Evolutionary conservation across 2,797 vertebrate genomes (phyloP), one percentile per base, ranked within the genome.

Genomic region (Carapus acus): DNA sequence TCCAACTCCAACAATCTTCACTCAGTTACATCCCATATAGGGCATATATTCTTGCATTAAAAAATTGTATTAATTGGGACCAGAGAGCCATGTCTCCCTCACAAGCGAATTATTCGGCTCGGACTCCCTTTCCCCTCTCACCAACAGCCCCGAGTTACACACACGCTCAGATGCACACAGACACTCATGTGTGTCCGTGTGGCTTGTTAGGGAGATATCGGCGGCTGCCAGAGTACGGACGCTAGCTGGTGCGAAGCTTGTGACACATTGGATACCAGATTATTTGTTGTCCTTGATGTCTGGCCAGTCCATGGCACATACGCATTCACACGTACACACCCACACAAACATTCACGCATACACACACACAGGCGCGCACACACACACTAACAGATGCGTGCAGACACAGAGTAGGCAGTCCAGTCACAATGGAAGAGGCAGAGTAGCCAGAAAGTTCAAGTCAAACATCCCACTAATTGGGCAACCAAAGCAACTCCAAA

Each of bases 1-100:
- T 60, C 69, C 77, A 71, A 80, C 86, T 86, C 77, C 79, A 79
- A 77, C 79, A 83, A 86, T 85, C 87, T 86, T 88, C 82, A 77
- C 73, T 80, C 77, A 78, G 76, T 86, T 83, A 83, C 46, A 77
- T 78, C 4, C 4, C 9, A 27, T 27, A 9, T 27, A 27, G 5
- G 9, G 24, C 9, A 27, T 27, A 27, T 27, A 27, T 27, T 27
- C n/a, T n/a, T n/a, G n/a, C n/a, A n/a, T 33, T 67, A 38, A 62
- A 68, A 70, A 62, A 52, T 63, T 54, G 47, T 50, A 50, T 49
- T 84, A 83, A 84, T 83, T 69, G 74, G 29, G 62, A 45, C 69
- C 73, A 67, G 77, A 74, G 68, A 74, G 65, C 41, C 27, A 42
- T 52, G 43, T 46, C 16, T 53, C 24, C 31, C 49, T 23, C 56